Evolutionary conservation across 2,888 invertebrate genomes (phyloP), one percentile per base, ranked within the genome.

Genomic region (Chelonus formosanus): DNA sequence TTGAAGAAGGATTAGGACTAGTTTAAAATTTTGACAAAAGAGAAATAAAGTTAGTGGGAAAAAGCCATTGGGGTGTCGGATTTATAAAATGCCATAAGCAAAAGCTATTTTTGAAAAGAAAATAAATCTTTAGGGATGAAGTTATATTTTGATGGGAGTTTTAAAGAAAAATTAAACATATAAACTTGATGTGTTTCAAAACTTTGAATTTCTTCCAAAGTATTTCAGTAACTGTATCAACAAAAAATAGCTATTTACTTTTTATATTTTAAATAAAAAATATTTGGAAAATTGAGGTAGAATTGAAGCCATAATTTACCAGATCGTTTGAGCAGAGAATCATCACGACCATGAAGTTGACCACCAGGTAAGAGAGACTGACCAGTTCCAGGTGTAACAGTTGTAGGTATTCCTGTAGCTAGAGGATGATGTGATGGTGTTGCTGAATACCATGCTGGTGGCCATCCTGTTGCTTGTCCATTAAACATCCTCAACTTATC

Each of bases 401-500:
- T 74, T 35, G 82, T 80, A 58, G 83, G 80, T 70, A 83, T 80
- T 40, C 82, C 81, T 44, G 81, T 78, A 48, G 82, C 75, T 35
- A 83, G 70, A 66, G 82, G 84, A 83, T 94, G 94, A 71, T 89
- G 87, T 66, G 93, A 90, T 65, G 93, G 90, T 2, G 93, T 90
- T 44, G 92, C 90, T 7, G 94, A 93, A 85, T 94, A 95, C 94
- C 94, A 95, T 80, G 92, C 91, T 89, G 92, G 96, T 61, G 91
- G 93, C 65, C 92, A 90, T 43, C 92, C 90, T 64, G 87, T 86
- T 53, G 90, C 89, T 84, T 95, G 94, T 0, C 95, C 96, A 86
- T 97, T 97, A 86, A 97, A 95, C 92, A 97, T 95, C 75, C 97
- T 88, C 74, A 97, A 86, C 86, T 96, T 97, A 86, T 97, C 97